Conservation (phyloP, 2,797 vertebrate genomes). For the Cynodonichthys magdalenae region DNA sequence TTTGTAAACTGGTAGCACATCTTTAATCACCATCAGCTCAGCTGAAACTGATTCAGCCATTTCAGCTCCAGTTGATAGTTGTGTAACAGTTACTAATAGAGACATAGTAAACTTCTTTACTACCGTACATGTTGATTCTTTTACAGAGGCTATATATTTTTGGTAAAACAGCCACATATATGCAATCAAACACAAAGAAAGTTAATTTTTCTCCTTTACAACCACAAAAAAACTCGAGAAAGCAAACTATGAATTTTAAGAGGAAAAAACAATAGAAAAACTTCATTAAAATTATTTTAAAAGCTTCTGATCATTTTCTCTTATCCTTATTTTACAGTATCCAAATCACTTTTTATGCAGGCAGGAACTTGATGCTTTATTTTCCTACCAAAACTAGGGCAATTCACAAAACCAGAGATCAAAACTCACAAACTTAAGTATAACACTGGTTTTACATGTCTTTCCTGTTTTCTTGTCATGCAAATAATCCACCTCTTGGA, state of each 20-base stretch:
- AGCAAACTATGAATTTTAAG: neutral
- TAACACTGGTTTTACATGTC: slow-evolving; percentile 1
- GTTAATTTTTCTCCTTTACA: neutral
- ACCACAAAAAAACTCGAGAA: neutral
- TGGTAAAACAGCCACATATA: neutral
- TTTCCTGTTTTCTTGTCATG: neutral
- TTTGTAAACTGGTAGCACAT: neutral
- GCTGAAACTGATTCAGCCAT: neutral
- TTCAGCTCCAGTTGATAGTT: neutral
- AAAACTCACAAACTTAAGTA: neutral
- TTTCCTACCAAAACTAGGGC: neutral
- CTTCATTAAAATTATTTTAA: neutral
- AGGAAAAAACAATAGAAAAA: slow-evolving; percentile 1
- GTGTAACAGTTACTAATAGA: neutral
- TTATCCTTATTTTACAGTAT: neutral
- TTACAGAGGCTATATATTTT: neutral
- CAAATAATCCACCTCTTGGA: neutral
- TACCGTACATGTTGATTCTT: neutral
- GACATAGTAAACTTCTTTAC: neutral
- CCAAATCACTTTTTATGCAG: neutral
- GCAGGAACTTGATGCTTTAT: neutral
- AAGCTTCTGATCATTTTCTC: neutral
- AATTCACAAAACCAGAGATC: neutral
- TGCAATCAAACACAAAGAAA: neutral
- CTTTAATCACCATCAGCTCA: slow-evolving; percentile 1